Evolutionary conservation across 30 jellyfish, hydroid and myxozoan species (phyloP), one percentile per base, ranked within the genome.

Genomic region (Pseudorhiza aurosa): DNA sequence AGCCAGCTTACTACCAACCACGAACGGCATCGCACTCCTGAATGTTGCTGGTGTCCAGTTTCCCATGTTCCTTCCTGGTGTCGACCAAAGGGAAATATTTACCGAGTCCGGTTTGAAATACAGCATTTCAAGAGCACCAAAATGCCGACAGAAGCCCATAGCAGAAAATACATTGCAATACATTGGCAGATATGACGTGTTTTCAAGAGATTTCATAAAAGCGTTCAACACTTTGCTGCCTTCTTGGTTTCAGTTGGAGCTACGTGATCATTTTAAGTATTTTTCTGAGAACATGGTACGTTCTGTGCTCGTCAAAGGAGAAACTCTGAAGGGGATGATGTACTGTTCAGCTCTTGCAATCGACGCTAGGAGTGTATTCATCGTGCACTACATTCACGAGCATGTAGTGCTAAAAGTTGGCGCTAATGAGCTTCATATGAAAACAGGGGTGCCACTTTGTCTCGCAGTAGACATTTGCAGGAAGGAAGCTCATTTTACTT

Each of bases 381-480:
- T 83, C 21, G 92, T 84, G 11, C 85, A 82, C 68, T 60, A 53
- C 2, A 89, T 69, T 42, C 69, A 83, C 29, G 96, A 90, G 49
- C 63, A 74, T 27, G 24, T 88, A 19, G 62, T 65, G 0, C 17
- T 88, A 56, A 71, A 71, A 43, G 87, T 88, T 39, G 83, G 85
- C 12, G 91, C 39, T 7, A 81, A 81, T 45, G 71, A 26, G 24
- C 30, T 75, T 11, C 28, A 45, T 1, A 58, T 90, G 85, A 30
- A 56, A 59, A 72, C 91, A 19, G 42, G 36, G 12, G 77, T 69
- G 22, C 59, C 75, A 4, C 75, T 90, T 32, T 90, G 97, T 40
- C 68, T 90, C 19, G 92, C 94, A 15, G 82, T 90, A 9, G 97
- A 90, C 46, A 28, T 83, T 43, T 90, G 97, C 62, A 75, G 65